These are phyloP conservation scores for Ophonus ardosiacus DNA, from an alignment of 2,888 invertebrate species.

Conservation along the genomic window DNA sequence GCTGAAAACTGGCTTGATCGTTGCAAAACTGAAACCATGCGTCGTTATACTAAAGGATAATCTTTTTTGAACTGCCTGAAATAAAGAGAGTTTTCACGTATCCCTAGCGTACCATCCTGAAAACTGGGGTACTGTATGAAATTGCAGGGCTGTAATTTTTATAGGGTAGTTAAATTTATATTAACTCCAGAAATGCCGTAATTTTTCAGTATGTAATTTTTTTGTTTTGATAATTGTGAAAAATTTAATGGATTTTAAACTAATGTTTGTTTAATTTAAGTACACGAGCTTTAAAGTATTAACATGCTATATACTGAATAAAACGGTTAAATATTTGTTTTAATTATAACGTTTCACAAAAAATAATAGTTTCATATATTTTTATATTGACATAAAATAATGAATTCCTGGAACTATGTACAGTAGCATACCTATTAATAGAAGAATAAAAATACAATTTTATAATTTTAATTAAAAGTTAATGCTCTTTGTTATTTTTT, in stretches of 20 bases:
- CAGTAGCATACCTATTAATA: neutral
- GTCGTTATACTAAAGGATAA: slow-evolving; percentile 40
- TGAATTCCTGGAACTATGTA: neutral
- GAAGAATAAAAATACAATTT: too few relatives aligned
- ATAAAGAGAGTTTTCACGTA: slow-evolving; percentile 26
- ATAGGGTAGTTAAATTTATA: slow-evolving; percentile 23
- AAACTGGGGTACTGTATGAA: slow-evolving; percentile 26
- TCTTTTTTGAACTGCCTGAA: slow-evolving; percentile 43
- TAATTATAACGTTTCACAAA: slow-evolving; percentile 14
- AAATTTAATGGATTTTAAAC: neutral
- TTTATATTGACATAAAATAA: slow-evolving; percentile 27
- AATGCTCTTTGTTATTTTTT: neutral
- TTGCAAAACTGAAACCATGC: slow-evolving; percentile 28
- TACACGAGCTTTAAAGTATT: slow-evolving; percentile 4
- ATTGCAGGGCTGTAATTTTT: slow-evolving; percentile 20
- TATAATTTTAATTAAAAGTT: too few relatives aligned
- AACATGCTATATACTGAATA: neutral
- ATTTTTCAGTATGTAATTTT: neutral
- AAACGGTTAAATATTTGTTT: slow-evolving; percentile 20
- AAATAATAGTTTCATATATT: slow-evolving; percentile 25
- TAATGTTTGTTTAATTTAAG: slow-evolving; percentile 34
- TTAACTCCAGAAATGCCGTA: neutral
- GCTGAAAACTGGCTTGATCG: slow-evolving; percentile 15
- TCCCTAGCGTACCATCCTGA: slow-evolving; percentile 23
- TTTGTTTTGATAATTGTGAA: neutral